A percentile compares a stretch with the other conserved stretches of the same genome.
These are phyloP conservation scores for Ophthalmolycus amberensis DNA, from an alignment of 2,113 vertebrate species.

Conservation along the genomic window DNA sequence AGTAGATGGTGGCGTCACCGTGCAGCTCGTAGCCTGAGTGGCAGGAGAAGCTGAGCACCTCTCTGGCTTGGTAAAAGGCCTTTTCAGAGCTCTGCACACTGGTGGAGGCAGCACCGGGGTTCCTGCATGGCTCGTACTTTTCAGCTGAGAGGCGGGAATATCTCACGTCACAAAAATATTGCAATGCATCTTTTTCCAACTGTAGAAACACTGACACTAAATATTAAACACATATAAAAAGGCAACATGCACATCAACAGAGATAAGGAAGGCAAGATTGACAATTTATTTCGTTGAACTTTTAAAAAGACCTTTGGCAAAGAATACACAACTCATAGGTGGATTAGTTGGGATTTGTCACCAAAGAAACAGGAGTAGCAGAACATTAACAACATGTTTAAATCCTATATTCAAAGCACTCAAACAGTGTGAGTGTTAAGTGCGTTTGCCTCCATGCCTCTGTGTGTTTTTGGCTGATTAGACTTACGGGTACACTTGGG, in stretches of 20 bases:
- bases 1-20: constrained; percentile 89
- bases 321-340: neutral
- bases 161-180: neutral
- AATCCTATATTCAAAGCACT: neutral
- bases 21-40: constrained; percentile 87
- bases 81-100: constrained; percentile 90
- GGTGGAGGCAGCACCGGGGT: constrained; percentile 89
- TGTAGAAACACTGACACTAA: constrained; percentile 1
- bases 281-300: neutral
- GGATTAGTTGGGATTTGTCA: neutral
- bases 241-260: neutral
- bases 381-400: neutral
- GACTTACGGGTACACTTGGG: constrained; percentile 96
- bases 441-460: neutral
- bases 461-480: neutral
- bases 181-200: neutral
- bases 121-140: constrained; percentile 92
- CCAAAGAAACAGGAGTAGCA: neutral
- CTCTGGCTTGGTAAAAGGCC: constrained; percentile 90
- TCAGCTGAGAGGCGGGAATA: constrained; percentile 83
- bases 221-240: neutral
- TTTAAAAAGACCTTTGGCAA: neutral
- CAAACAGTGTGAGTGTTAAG: neutral
- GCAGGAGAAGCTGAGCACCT: constrained; percentile 91
- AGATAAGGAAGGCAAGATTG: neutral